phyloP scores from a whole-genome alignment of 1,140 invertebrate species.

The Marisa cornuarietis region DNA sequence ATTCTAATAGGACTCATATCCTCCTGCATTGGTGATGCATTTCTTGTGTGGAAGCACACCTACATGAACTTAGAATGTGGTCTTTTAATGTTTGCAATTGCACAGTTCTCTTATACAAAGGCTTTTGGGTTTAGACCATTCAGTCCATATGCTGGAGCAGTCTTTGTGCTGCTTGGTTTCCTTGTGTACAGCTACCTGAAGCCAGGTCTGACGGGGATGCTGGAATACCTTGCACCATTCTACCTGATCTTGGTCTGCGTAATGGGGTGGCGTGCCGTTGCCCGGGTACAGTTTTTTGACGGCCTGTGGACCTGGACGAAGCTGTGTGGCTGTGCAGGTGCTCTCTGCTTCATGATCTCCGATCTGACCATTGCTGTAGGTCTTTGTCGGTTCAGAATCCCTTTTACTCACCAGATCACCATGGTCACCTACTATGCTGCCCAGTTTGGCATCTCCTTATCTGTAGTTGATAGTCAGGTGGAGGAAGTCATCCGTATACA shows the following conservation, averaged over 20 bases:
- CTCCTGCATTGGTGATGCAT: slow-evolving; percentile 83
- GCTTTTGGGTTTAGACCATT: slow-evolving; percentile 84
- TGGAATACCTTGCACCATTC: slow-evolving; percentile 70
- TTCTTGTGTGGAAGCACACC: slow-evolving; percentile 76
- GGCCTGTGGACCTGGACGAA: slow-evolving; percentile 76
- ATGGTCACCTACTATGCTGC: slow-evolving; percentile 91
- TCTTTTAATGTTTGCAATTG: slow-evolving; percentile 83
- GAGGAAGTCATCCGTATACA: slow-evolving; percentile 50
- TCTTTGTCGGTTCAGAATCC: slow-evolving; percentile 75
- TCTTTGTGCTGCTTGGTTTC: slow-evolving; percentile 48
- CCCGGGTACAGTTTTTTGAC: slow-evolving; percentile 76
- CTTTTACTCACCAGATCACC: slow-evolving; percentile 78
- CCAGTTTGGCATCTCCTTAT: slow-evolving; percentile 85
- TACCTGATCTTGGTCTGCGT: slow-evolving; percentile 80
- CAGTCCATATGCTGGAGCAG: slow-evolving; percentile 72
- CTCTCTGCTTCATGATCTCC: slow-evolving; percentile 76
- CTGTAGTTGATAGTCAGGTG: slow-evolving; percentile 75
- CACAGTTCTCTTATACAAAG: slow-evolving; percentile 79
- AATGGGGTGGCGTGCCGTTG: slow-evolving; percentile 87
- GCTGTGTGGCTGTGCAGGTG: slow-evolving; percentile 78
- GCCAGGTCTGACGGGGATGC: slow-evolving; percentile 44
- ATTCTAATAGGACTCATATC: slow-evolving; percentile 83
- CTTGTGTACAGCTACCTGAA: slow-evolving; percentile 51
- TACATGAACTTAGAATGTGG: slow-evolving; percentile 78
- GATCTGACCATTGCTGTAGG: slow-evolving; percentile 83